These are phyloP conservation scores for Candoia aspera DNA, from an alignment of 2,113 vertebrate species.

Conservation along the genomic window DNA sequence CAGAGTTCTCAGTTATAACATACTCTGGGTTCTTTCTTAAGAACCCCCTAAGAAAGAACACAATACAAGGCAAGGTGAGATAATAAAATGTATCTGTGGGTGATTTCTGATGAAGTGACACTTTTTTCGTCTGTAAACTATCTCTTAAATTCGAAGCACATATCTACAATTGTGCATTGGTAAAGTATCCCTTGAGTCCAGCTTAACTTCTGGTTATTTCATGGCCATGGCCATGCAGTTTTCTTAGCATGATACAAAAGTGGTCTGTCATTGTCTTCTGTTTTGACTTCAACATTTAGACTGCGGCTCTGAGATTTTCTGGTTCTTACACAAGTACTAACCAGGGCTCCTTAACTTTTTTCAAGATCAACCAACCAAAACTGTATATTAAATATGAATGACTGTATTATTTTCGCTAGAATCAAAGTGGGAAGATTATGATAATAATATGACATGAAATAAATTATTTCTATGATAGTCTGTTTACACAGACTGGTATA, in stretches of 20 bases:
- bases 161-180: constrained; percentile 19
- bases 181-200: neutral
- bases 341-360: neutral
- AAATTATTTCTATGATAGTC: constrained; percentile 25
- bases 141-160: neutral
- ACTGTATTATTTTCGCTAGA: neutral
- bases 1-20: neutral
- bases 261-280: neutral
- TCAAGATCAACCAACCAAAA: constrained; percentile 1
- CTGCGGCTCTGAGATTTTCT: neutral
- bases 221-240: neutral
- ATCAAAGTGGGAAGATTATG: neutral
- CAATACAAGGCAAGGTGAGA: neutral
- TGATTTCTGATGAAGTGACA: neutral
- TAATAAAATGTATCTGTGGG: neutral
- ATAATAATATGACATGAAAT: constrained; percentile 21
- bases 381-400: constrained; percentile 1
- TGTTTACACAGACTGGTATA: neutral
- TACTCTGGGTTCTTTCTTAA: neutral
- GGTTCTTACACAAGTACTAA: neutral
- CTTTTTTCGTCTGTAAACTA: neutral
- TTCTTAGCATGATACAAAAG: neutral
- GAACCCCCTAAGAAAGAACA: neutral
- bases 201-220: neutral
- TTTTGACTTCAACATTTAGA: neutral